A percentile compares a stretch with the other conserved stretches of the same genome.
These are phyloP conservation scores for Lottia gigantea DNA, from an alignment of 2,888 invertebrate genomes.

Conservation along the genomic window DNA sequence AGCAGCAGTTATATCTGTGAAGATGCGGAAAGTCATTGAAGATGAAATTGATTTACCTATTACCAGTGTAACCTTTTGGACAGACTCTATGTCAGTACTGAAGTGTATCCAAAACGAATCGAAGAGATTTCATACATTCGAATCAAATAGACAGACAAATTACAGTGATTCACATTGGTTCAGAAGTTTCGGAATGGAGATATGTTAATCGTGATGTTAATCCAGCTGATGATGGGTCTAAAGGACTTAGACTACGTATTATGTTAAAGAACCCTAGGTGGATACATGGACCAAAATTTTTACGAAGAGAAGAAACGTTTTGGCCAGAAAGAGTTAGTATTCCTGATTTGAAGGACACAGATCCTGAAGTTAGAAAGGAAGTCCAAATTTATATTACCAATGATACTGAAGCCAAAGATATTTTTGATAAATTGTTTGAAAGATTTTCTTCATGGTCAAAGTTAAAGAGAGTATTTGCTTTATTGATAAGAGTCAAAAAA, in stretches of 20 bases:
- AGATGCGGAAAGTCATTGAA: neutral
- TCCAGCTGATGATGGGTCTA: slow-evolving; percentile 2
- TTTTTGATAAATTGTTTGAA: neutral
- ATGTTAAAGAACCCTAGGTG: neutral
- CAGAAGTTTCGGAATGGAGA: neutral
- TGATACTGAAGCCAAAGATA: neutral
- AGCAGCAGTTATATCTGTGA: neutral
- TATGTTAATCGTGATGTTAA: neutral
- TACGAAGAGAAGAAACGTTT: neutral
- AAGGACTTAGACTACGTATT: neutral
- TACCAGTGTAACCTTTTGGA: neutral
- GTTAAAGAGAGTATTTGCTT: neutral
- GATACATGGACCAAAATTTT: neutral
- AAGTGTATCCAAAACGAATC: neutral
- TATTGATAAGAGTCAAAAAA: neutral
- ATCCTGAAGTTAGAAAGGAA: neutral
- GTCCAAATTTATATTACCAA: neutral
- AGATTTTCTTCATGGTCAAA: neutral
- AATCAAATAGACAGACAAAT: neutral
- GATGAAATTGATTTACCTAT: neutral
- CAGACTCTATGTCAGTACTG: neutral
- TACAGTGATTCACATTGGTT: neutral
- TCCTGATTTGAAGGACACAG: neutral
- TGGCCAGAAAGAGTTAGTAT: neutral
- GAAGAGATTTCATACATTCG: neutral